phyloP scores from a whole-genome alignment of 2,888 invertebrate species.

The Strigamia transsilvanica region DNA sequence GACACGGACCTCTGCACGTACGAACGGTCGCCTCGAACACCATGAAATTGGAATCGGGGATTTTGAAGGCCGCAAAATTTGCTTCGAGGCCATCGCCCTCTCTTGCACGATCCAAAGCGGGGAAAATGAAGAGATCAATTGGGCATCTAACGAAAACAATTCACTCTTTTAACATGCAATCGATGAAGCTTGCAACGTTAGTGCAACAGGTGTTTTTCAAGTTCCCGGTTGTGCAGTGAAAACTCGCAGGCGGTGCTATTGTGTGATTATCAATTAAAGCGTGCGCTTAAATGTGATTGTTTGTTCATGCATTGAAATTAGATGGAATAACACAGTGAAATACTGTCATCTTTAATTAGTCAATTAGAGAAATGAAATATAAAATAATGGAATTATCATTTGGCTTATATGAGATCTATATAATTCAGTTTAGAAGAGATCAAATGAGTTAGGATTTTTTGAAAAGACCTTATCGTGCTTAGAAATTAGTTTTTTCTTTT shows the following conservation, averaged over 20 bases:
- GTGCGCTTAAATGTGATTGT: background rate
- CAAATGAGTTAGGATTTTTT: background rate
- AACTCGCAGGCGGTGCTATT: background rate
- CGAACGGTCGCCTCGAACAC: constrained; percentile 92
- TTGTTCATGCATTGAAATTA: background rate
- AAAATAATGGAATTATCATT: background rate
- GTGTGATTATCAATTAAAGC: background rate
- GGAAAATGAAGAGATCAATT: constrained; percentile 90
- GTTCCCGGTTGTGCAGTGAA: background rate
- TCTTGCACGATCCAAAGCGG: constrained; percentile 84
- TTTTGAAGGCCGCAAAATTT: constrained; percentile 91
- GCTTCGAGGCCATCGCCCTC: constrained; percentile 88
- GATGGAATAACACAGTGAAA: background rate
- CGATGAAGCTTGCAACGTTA: no score
- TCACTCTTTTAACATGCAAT: no score
- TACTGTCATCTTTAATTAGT: background rate
- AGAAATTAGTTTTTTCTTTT: background rate
- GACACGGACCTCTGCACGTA: constrained; percentile 87
- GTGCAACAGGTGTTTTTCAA: no score
- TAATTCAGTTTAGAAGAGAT: background rate
- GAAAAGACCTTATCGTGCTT: background rate
- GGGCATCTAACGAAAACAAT: constrained; percentile 74
- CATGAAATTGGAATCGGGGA: constrained; percentile 91
- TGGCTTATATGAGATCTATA: no score
- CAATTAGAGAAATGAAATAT: background rate